Evolutionary conservation across 2,888 invertebrate genomes (phyloP), one percentile per base, ranked within the genome.

Genomic region (Allophyes oxyacanthae): DNA sequence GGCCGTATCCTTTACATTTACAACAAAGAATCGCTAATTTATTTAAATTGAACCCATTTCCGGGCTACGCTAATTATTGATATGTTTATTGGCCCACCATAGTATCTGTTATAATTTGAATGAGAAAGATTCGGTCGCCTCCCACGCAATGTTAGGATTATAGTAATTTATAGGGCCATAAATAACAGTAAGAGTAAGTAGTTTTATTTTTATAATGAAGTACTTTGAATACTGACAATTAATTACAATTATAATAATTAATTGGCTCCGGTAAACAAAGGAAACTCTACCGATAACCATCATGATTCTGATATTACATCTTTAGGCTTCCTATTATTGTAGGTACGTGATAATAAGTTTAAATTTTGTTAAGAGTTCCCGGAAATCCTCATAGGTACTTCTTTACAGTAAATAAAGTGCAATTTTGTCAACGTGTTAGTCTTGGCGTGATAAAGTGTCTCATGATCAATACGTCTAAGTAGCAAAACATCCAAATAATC

Each of bases 41-140:
- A 59, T 65, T 58, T 50, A 44, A 58, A 58, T 56, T 10, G 7
- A 14, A 30, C 6, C 15, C 14, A 42, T 62, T 62, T 65, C 71
- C 62, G 58, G 64, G 37, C 45, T 15, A 46, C 40, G 37, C 15
- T 59, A 49, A 59, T 65, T 53, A 59, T 54, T 41, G 13, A 53
- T 40, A 43, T 59, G 4, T 57, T 64, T 61, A 74, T 59, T 72
- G 52, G 32, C n/a, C 8, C 42, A 26, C 20, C n/a, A n/a, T 20
- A 20, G 20, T 60, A 53, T 52, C n/a, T 60, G 67, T 36, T 40
- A 44, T 42, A 50, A 41, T 55, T 46, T 38, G 36, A 44, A 60
- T 55, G n/a, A 40, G 38, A 69, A 55, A 58, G 38, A 59, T 57
- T 56, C 48, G 45, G 51, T 45, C 45, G 34, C 46, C 58, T 65